A percentile compares a stretch with the other conserved stretches of the same genome.
These are phyloP conservation scores for Polyploca ridens DNA, from an alignment of 2,888 invertebrate genomes.

Conservation along the genomic window DNA sequence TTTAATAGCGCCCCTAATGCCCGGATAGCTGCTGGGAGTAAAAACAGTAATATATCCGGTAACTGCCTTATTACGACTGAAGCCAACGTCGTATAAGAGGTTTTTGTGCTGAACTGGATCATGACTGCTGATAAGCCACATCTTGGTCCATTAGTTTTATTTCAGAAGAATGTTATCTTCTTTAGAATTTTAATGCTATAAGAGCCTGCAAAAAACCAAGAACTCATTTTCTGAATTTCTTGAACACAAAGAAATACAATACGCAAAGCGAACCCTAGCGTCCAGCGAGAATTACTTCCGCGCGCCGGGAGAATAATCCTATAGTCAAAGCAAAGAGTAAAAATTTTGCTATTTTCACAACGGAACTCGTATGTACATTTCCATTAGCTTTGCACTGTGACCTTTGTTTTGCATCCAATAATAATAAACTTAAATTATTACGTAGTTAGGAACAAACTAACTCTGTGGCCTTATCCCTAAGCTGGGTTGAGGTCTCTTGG, in stretches of 20 bases:
- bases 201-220: no score
- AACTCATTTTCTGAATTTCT: no score
- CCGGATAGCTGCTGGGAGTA: conserved; percentile 10
- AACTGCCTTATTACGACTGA: conserved; percentile 6
- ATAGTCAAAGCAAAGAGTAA: not conserved
- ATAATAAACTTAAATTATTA: conserved; percentile 1
- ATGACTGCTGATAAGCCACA: not conserved
- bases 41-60: conserved; percentile 11
- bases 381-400: not conserved
- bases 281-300: not conserved
- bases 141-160: no score
- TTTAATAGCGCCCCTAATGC: conserved; percentile 33
- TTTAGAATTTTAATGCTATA: no score
- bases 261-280: not conserved
- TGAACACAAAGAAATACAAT: not conserved
- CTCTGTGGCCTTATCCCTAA: not conserved
- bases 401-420: not conserved
- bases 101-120: not conserved
- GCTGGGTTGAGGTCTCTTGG: not conserved
- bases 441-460: not conserved
- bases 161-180: no score
- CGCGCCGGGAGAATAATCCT: not conserved
- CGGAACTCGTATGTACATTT: not conserved
- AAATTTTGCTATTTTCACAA: not conserved
- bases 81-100: not conserved